Base-by-base conservation (phyloP, 2,113 vertebrate genomes). In the Mus spicilegus region DNA sequence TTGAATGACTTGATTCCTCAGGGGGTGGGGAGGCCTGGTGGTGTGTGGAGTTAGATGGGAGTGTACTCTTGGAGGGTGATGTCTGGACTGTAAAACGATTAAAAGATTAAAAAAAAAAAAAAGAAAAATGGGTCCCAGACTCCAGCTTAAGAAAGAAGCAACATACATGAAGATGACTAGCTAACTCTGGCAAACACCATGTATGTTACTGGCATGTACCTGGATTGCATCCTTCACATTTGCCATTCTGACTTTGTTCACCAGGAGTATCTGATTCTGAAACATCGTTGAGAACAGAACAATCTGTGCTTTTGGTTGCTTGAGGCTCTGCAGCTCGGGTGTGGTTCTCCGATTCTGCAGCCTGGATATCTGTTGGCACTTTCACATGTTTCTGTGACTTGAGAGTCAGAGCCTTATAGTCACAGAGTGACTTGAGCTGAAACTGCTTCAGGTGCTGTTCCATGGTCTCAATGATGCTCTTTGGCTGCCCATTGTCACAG, bases 391-490 rank as follows among this genome's bases (percentile, higher is more conserved):
- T 99, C 54, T 99, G 98, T 77, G 99, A 98, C 98, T 99, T 99
- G 81, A 22, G 78, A 10, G 98, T 98, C 91, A 99, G 96, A 26
- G 99, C 97, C 97, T 99, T 99, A 95, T 99, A 99, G 97, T 99
- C 99, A 98, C 99, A 99, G 65, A 99, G 98, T 63, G 99, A 98
- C 90, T 99, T 99, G 96, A 99, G 99, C 97, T 99, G 99, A 97
- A 99, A 99, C 96, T 99, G 99, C 97, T 98, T 99, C 85, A 99
- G 98, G 93, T 99, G 99, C 98, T 99, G 99, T 97, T 99, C 99
- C 99, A 99, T 99, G 87, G 99, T 99, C 94, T 99, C 99, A 7
- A 99, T 98, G 95, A 99, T 99, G 97, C 99, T 99, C 97, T 98
- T 99, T 67, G 98, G 99, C 86, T 98, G 98, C 92, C 78, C 95